phyloP scores from a whole-genome alignment of 2,888 invertebrate species.

The Carabus problematicus region DNA sequence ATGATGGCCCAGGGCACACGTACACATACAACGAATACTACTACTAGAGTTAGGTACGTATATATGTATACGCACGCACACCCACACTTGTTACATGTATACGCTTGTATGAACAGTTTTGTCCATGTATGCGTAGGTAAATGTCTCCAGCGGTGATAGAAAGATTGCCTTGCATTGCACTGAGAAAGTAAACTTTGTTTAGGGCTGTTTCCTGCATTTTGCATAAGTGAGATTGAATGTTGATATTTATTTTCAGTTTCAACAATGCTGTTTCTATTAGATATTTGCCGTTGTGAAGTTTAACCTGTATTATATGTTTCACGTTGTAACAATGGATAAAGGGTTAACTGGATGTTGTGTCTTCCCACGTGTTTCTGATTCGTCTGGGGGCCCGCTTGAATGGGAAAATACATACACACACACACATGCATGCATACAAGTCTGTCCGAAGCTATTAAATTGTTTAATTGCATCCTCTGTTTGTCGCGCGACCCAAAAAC shows the following conservation, averaged over 20 bases:
- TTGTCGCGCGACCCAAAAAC: conserved; percentile 24
- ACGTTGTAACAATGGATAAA: too few relatives aligned
- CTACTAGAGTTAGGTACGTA: background rate
- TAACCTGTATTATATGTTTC: too few relatives aligned
- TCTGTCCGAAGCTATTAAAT: conserved; percentile 17
- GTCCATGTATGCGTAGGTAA: conserved; percentile 1
- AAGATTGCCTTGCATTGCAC: background rate
- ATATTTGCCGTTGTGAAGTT: too few relatives aligned
- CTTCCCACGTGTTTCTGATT: conserved; percentile 15
- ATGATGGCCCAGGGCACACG: conserved; percentile 26
- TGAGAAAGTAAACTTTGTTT: conserved; percentile 17
- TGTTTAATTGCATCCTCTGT: conserved; percentile 31
- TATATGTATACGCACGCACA: background rate
- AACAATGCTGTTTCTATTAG: background rate
- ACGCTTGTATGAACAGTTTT: background rate
- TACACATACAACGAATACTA: conserved; percentile 9
- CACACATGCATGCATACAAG: conserved; percentile 6
- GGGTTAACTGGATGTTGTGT: background rate
- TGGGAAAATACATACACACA: conserved; percentile 2
- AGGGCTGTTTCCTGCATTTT: conserved; percentile 20
- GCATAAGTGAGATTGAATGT: conserved; percentile 15
- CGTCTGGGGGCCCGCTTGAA: conserved; percentile 5
- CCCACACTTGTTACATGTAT: conserved; percentile 22
- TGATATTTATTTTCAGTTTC: conserved; percentile 11
- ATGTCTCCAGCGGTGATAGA: conserved; percentile 17